Base-by-base conservation (phyloP, 2,113 vertebrate species). In the Oreochromis tanganicae region DNA sequence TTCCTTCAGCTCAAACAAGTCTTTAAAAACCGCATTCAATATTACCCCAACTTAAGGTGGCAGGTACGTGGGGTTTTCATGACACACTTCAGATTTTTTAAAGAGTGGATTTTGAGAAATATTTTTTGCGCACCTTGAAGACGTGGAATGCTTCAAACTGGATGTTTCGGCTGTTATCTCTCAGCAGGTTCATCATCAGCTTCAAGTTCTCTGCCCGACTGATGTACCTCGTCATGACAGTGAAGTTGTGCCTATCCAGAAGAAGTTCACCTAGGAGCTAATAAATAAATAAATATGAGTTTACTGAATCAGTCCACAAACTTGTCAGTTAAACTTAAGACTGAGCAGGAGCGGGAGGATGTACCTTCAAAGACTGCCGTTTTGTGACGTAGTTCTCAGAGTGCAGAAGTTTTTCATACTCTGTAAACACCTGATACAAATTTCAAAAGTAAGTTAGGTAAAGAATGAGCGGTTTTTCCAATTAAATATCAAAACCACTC, bases 101-200 rank as follows among this genome's bases (percentile, higher is more conserved):
- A 78, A 17, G 38, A 78, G 16, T 1, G 9, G 43, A 50, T 32
- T 50, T 29, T n/a, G 10, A 48, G 71, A 50, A 19, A 5, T 8
- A 5, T 8, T 3, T 3, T 11, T 7, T 32, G 38, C 54, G 19
- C 86, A 99, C 98, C 98, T 99, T 99, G 92, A 99, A 99, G 86
- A 99, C 98, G 0, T 99, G 98, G 93, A 99, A 99, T 9, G 98
- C 98, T 96, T 99, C 98, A 92, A 99, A 99, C 94, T 99, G 98
- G 93, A 99, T 99, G 96, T 99, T 99, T 81, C 98, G 97, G 92
- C 98, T 99, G 95, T 98, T 98, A 89, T 99, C 98, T 91, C 97
- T 96, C 12, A 99, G 96, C 92, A 99, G 88, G 92, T 99, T 99
- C 98, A 99, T 99, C 97, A 98, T 98, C 82, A 99, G 96, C 92